phyloP scores from a whole-genome alignment of 2,113 vertebrate genomes.

The Gallinago media region DNA sequence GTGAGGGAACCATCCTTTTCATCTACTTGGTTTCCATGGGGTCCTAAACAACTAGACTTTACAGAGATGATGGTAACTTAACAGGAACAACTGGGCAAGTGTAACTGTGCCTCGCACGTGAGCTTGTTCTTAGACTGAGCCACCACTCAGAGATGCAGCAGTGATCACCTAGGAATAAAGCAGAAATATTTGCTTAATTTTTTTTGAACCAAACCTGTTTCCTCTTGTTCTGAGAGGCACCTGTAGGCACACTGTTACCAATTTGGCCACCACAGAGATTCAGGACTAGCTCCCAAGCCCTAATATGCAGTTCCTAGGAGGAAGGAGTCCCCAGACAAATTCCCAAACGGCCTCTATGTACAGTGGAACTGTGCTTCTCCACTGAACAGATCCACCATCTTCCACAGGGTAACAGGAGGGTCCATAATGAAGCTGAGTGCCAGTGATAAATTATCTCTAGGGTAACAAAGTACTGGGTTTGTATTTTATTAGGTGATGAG shows the following conservation, averaged over 20 bases:
- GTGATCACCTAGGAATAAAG: background rate
- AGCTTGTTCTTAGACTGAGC: background rate
- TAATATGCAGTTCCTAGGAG: background rate
- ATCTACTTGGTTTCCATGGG: background rate
- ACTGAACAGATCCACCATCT: background rate
- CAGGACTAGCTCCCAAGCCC: background rate
- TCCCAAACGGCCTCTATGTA: background rate
- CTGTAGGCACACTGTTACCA: background rate
- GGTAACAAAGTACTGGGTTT: background rate
- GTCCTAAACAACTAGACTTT: background rate
- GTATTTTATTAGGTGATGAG: slow-evolving; percentile 42
- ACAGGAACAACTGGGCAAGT: background rate
- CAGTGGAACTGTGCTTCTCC: background rate
- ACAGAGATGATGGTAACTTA: background rate
- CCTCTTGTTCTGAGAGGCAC: background rate
- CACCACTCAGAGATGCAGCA: background rate
- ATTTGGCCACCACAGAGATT: background rate
- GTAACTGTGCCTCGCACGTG: rapidly evolving
- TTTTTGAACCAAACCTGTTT: background rate
- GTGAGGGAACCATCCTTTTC: background rate
- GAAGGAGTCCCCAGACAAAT: background rate
- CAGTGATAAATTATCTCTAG: background rate
- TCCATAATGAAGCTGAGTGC: background rate
- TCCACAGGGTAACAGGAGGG: background rate
- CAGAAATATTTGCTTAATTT: background rate